Conservation (phyloP, 2,113 vertebrate genomes). For the Anoplopoma fimbria region DNA sequence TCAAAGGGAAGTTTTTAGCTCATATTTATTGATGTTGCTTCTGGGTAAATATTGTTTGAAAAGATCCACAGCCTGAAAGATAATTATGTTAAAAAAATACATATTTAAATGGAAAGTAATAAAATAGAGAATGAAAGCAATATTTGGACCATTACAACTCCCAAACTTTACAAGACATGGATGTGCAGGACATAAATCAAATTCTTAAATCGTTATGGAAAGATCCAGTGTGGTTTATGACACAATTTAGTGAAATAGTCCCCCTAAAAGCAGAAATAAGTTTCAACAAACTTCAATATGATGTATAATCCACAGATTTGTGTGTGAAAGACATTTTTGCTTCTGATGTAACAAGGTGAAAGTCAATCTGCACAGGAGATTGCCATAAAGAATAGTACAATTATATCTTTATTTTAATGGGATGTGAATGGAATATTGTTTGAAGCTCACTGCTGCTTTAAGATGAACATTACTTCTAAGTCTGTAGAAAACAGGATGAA, state of each 20-base stretch:
- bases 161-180: neutral
- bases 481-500: neutral
- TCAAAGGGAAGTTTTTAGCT: neutral
- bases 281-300: too few relatives aligned
- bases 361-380: neutral
- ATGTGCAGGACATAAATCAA: neutral
- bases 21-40: neutral
- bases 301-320: too few relatives aligned
- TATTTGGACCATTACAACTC: neutral
- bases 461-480: neutral
- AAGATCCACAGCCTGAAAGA: neutral
- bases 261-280: neutral
- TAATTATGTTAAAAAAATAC: neutral
- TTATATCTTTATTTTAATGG: neutral
- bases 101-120: neutral
- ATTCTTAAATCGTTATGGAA: neutral
- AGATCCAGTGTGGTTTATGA: neutral
- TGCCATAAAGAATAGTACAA: neutral
- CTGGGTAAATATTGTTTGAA: neutral
- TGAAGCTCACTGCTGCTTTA: neutral
- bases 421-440: neutral
- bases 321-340: too few relatives aligned
- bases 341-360: neutral
- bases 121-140: neutral
- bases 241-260: neutral